These are phyloP conservation scores for Scaptomyza parva DNA, from an alignment of 2,888 invertebrate species.

Conservation along the genomic window DNA sequence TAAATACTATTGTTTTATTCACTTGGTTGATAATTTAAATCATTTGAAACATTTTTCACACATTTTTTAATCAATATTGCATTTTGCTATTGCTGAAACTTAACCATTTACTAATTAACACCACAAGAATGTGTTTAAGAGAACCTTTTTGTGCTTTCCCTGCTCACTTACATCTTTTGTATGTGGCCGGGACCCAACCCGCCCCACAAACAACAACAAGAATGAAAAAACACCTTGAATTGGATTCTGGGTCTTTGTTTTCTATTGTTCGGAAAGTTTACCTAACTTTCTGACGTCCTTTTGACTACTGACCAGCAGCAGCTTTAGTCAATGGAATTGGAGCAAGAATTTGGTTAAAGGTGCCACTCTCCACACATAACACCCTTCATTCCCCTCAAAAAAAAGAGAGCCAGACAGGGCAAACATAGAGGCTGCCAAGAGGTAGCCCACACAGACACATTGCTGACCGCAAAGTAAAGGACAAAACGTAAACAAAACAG, in stretches of 20 bases:
- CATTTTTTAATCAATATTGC: not conserved
- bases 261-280: conserved; percentile 43
- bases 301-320: conserved; percentile 35
- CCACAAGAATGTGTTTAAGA: not conserved
- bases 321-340: conserved; percentile 45
- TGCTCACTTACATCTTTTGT: conserved; percentile 36
- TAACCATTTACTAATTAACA: not conserved
- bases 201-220: conserved; percentile 3
- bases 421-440: conserved; percentile 40
- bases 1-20: no score
- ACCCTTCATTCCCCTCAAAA: not conserved
- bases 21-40: not conserved
- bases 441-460: conserved; percentile 10
- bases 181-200: not conserved
- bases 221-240: conserved; percentile 9
- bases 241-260: conserved; percentile 28
- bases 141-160: not conserved
- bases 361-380: conserved; percentile 17
- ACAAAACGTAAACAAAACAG: conserved; percentile 59
- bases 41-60: not conserved
- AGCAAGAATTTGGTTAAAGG: conserved; percentile 50
- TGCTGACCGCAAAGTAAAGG: conserved; percentile 49
- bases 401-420: conserved; percentile 13
- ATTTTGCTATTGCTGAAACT: not conserved
- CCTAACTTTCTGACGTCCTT: conserved; percentile 45